These are phyloP conservation scores for Indicator indicator DNA, from an alignment of 2,113 vertebrate species.

Conservation along the genomic window DNA sequence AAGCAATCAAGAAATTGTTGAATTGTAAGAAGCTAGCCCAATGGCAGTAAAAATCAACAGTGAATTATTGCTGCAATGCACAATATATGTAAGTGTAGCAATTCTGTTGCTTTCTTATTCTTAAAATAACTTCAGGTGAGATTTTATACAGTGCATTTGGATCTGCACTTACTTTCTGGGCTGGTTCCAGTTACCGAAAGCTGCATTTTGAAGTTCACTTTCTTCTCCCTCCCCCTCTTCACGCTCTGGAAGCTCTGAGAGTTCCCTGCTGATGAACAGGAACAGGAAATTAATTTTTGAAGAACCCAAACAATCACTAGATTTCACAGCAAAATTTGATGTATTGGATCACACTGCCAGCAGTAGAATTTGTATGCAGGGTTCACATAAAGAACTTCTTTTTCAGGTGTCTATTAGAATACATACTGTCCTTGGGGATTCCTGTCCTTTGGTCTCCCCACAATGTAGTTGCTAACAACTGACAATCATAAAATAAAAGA, in stretches of 20 bases:
- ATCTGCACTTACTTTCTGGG: constrained; percentile 84
- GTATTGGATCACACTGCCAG: not conserved
- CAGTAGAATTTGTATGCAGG: not conserved
- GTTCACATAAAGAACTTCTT: not conserved
- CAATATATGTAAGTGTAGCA: accelerated
- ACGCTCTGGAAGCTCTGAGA: constrained; percentile 90
- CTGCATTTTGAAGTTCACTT: constrained; percentile 85
- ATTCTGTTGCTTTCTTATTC: not conserved
- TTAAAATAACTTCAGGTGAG: not conserved
- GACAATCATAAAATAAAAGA: not conserved
- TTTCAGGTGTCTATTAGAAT: not conserved
- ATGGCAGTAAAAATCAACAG: not conserved
- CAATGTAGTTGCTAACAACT: not conserved
- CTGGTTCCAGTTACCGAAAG: constrained; percentile 91
- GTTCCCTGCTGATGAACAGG: constrained; percentile 71
- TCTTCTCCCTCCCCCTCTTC: constrained; percentile 98
- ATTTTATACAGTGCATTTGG: not conserved
- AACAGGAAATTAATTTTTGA: not conserved
- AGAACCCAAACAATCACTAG: not conserved
- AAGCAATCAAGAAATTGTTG: not conserved
- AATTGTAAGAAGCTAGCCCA: not conserved
- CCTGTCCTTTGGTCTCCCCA: not conserved
- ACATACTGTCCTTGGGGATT: not conserved
- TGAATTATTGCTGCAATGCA: not conserved
- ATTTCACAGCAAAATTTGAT: not conserved